Evolutionary conservation across 2,797 vertebrate species (phyloP), one percentile per base, ranked within the genome.

Genomic region (Lacerta agilis): DNA sequence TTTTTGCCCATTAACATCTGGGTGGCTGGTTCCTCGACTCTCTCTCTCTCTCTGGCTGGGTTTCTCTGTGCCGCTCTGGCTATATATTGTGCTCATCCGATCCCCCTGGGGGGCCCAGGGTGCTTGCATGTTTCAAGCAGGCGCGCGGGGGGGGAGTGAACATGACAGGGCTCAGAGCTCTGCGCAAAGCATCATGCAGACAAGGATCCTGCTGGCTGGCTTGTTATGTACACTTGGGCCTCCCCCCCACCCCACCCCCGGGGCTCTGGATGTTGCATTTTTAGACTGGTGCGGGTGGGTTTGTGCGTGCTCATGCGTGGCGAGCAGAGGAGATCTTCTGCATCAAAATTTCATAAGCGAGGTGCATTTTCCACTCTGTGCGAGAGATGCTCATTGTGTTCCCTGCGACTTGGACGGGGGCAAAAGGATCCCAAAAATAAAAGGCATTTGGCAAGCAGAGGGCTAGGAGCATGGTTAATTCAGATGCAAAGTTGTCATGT

Each of bases 111-210:
- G 75, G 25, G 9, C 17, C 5, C 29, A 38, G 17, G 76, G 29
- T 18, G 13, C 55, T 20, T 76, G 3, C 36, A n/a, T 33, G 20
- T 8, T 41, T 38, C 25, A 41, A 33, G n/a, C 8, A 1, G 10
- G 17, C 1, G 4, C 17, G 0, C 33, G 58, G 29, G 36, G 55
- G 9, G 4, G 1, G 9, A 1, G 25, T 5, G 13, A 55, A 55
- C 49, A 10, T 3, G 43, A 8, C 41, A 20, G n/a, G 33, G 20
- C 9, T 82, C 27, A 83, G 25, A 66, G 45, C 67, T 25, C 18
- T 8, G 4, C 15, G 55, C 79, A 20, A 15, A 5, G 5, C n/a
- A 6, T 41, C 83, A 8, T 36, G 69, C 3, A 13, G 43, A 33
- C 29, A 3, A 55, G 4, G 5, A 20, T 8, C 7, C 55, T 64